These are phyloP conservation scores for Strix aluco DNA, from an alignment of 2,113 vertebrate species.

Conservation along the genomic window DNA sequence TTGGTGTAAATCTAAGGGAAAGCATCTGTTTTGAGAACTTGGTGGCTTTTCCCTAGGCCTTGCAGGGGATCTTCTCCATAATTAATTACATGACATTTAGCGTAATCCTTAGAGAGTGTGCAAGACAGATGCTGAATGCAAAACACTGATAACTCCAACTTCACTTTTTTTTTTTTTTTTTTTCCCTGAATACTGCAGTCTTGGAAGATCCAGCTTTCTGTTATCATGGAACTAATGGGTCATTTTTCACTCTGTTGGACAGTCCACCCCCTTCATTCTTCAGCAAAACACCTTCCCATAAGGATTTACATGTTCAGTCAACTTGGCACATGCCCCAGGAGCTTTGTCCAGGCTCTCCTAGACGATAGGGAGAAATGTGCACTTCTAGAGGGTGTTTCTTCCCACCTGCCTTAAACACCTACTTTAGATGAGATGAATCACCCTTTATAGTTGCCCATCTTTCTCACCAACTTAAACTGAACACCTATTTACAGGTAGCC, in stretches of 20 bases:
- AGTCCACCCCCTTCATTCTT: neutral
- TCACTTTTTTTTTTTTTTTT: neutral
- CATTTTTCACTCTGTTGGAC: conserved; percentile 35
- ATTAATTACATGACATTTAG: conserved; percentile 44
- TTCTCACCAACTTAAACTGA: neutral
- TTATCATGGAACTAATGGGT: neutral
- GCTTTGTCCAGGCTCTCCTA: neutral
- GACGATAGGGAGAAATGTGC: neutral
- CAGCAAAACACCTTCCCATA: neutral
- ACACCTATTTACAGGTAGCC: neutral
- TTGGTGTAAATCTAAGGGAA: neutral
- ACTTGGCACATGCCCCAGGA: neutral
- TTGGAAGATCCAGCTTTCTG: conserved; percentile 6
- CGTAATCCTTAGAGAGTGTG: conserved; percentile 44
- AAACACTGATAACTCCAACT: conserved; percentile 8
- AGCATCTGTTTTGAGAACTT: conserved; percentile 15
- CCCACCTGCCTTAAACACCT: neutral
- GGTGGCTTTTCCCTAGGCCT: neutral
- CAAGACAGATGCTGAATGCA: conserved; percentile 51
- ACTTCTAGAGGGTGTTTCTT: neutral
- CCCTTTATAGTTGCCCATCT: neutral
- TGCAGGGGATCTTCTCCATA: neutral
- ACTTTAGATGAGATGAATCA: neutral
- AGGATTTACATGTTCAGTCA: neutral
- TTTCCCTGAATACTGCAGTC: neutral